These are phyloP conservation scores for Numenius phaeopus DNA, from an alignment of 2,797 vertebrate species.

Conservation along the genomic window DNA sequence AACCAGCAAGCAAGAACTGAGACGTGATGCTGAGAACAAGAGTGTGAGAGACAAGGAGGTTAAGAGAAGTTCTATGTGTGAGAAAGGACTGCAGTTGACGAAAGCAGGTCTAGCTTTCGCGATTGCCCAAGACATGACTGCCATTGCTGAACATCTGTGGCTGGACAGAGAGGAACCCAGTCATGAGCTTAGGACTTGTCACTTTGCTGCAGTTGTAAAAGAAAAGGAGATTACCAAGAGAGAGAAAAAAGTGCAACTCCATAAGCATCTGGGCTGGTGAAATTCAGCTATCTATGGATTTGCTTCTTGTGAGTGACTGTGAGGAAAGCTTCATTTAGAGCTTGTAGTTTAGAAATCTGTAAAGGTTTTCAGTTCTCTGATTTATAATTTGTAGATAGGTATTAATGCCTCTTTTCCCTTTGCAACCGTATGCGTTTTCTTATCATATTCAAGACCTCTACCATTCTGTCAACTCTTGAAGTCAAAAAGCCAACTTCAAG, in stretches of 20 bases:
- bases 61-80: neutral
- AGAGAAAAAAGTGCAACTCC: neutral
- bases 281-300: neutral
- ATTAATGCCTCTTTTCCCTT: neutral
- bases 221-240: neutral
- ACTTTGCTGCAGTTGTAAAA: neutral
- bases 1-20: neutral
- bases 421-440: neutral
- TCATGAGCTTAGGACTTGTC: neutral
- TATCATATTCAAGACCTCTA: neutral
- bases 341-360: neutral
- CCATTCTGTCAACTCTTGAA: neutral
- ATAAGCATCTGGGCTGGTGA: neutral
- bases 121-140: neutral
- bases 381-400: neutral
- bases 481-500: neutral
- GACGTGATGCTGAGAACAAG: neutral
- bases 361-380: neutral
- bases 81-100: neutral
- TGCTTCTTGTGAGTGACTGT: fast-evolving
- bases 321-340: neutral
- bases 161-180: neutral
- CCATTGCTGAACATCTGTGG: neutral
- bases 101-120: neutral
- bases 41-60: neutral